A percentile compares a stretch with the other conserved stretches of the same genome.
phyloP scores from a whole-genome alignment of 2,113 vertebrate genomes.

The Oxygymnocypris stewartii region DNA sequence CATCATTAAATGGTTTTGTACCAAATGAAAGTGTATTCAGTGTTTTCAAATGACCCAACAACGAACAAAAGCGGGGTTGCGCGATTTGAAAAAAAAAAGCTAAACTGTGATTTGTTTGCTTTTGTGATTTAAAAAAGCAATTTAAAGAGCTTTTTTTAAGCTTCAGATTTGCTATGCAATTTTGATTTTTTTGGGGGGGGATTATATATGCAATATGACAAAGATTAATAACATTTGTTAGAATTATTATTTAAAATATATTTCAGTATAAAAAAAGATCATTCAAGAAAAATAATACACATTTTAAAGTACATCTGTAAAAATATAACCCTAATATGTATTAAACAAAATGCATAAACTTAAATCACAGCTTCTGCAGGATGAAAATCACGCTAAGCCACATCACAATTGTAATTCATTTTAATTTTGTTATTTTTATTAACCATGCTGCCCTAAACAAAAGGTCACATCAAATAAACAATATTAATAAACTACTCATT shows the following conservation, averaged over 20 bases:
- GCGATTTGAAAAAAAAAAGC: not conserved
- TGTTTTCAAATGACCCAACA: not conserved
- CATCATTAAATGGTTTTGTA: conserved; percentile 68
- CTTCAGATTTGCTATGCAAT: not conserved
- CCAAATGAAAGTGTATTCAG: conserved; percentile 46
- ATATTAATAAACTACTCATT: not conserved
- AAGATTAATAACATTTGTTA: not conserved
- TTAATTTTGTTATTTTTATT: not conserved
- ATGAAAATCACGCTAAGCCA: not conserved
- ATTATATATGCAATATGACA: not conserved
- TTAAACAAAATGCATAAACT: not conserved
- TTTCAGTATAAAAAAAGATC: not conserved
- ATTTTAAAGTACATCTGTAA: not conserved
- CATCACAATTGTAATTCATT: not conserved
- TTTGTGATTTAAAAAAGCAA: too few relatives aligned
- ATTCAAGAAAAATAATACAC: not conserved
- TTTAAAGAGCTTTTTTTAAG: too few relatives aligned
- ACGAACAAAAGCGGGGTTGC: not conserved
- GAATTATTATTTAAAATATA: not conserved
- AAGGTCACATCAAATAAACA: not conserved
- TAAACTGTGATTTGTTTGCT: too few relatives aligned
- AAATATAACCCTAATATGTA: not conserved
- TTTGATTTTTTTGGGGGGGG: too few relatives aligned
- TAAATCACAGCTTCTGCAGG: not conserved
- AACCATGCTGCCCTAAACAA: not conserved